Base-by-base conservation (phyloP, 2,888 invertebrate genomes). In the Drosophila bunnanda region DNA sequence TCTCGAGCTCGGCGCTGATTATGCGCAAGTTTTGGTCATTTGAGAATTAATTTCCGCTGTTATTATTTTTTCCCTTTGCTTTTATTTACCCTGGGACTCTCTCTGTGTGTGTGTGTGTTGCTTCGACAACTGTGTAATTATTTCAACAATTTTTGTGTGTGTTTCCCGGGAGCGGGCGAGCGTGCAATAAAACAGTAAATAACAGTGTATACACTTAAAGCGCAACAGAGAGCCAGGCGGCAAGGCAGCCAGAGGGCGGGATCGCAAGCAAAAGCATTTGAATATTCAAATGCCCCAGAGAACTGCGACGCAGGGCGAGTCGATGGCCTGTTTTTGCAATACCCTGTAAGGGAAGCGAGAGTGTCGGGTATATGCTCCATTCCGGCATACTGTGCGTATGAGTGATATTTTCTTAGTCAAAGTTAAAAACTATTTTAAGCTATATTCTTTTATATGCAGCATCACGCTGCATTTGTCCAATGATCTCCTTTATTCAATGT, bases 261-360 rank as follows among this genome's bases (percentile, higher is more conserved):
- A 83, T 58, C 78, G 52, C 75, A 36, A 38, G 57, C 65, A 44
- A 71, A 68, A 36, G 65, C 76, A 80, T 87, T 81, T 79, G 77
- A 89, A 90, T 89, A 85, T 85, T 85, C 88, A 85, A 87, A 88
- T 82, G 80, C 90, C 90, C 90, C 61, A 67, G 80, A 84, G 88
- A 80, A 66, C 69, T 66, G 72, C 36, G 46, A 36, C 38, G 50
- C 38, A 57, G 36, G 54, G 38, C 41, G 50, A 69, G 71, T 66
- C 59, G 78, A 62, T 73, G 69, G 65, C 72, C 70, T 52, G 52
- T 48, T 48, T 43, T 41, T 36, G n/a, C 32, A 36, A 17, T 57
- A 66, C 39, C 52, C 52, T 75, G 34, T 74, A n/a, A 13, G 6
- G 8, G 17, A 43, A 9, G 5, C 6, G 8, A 3, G 2, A 48